Conservation (phyloP, 1,140 invertebrate genomes). For the Drosophila mauritiana region DNA sequence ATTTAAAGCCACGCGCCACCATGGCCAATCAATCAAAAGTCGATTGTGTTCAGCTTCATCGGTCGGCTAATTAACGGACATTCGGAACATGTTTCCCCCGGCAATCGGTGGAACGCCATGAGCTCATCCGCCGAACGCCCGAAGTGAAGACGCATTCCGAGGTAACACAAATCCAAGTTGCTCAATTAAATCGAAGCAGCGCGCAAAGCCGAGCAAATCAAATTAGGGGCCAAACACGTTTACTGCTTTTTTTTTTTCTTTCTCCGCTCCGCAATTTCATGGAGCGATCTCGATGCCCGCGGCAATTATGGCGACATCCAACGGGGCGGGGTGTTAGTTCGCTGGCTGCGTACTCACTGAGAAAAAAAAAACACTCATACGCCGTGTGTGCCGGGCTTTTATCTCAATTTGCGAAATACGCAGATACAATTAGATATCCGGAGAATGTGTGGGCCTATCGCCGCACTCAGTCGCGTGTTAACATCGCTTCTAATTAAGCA, state of each 20-base stretch:
- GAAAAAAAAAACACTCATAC: slow-evolving; percentile 39
- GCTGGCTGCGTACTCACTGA: neutral
- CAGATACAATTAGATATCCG: slow-evolving; percentile 51
- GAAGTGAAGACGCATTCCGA: slow-evolving; percentile 27
- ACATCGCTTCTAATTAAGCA: slow-evolving; percentile 69
- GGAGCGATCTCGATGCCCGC: slow-evolving; percentile 25
- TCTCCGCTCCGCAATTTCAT: no score
- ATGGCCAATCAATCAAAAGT: slow-evolving; percentile 13
- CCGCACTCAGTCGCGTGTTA: slow-evolving; percentile 59
- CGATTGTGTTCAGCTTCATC: slow-evolving; percentile 5
- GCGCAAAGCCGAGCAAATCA: slow-evolving; percentile 49
- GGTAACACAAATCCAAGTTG: slow-evolving; percentile 51
- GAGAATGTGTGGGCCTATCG: slow-evolving; percentile 15
- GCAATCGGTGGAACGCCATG: slow-evolving; percentile 56
- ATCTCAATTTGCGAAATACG: slow-evolving; percentile 68
- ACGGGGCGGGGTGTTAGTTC: neutral
- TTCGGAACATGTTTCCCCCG: slow-evolving; percentile 38
- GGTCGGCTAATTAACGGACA: slow-evolving; percentile 59
- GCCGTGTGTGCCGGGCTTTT: slow-evolving; percentile 44
- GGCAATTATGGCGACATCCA: slow-evolving; percentile 53
- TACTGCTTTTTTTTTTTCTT: slow-evolving; percentile 36
- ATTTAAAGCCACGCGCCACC: slow-evolving; percentile 41
- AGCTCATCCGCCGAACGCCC: slow-evolving; percentile 49
- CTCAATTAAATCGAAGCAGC: slow-evolving; percentile 52
- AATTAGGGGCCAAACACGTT: slow-evolving; percentile 77